phyloP scores from a whole-genome alignment of 2,888 invertebrate genomes.

The Cactoblastis cactorum region DNA sequence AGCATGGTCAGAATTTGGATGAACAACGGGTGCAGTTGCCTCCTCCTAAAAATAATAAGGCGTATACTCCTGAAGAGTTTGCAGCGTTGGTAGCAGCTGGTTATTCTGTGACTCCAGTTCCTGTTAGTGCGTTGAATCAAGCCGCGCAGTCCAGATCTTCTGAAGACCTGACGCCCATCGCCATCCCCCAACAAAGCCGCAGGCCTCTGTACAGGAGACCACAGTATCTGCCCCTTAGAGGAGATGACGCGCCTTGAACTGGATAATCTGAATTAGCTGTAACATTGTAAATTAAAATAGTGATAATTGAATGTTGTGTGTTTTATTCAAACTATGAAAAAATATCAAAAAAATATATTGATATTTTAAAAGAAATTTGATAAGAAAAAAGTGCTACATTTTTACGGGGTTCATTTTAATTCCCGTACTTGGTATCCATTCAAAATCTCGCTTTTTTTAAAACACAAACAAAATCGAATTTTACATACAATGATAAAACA shows the following conservation, averaged over 20 bases:
- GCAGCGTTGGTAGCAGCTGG: constrained; percentile 71
- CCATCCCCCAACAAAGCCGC: constrained; percentile 34
- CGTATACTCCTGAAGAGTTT: constrained; percentile 74
- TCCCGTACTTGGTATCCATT: too few relatives aligned
- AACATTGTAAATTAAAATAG: constrained; percentile 54
- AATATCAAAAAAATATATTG: too few relatives aligned
- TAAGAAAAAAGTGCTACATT: too few relatives aligned
- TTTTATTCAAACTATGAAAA: constrained; percentile 23
- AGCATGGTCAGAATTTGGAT: constrained; percentile 54
- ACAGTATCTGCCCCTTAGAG: constrained; percentile 66
- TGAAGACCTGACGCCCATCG: constrained; percentile 37
- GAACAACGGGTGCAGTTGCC: constrained; percentile 65
- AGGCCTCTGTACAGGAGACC: constrained; percentile 49
- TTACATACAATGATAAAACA: too few relatives aligned
- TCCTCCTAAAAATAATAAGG: constrained; percentile 71
- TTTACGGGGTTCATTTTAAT: too few relatives aligned
- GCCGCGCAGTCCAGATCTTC: constrained; percentile 62
- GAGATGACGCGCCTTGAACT: constrained; percentile 68
- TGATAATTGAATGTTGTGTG: constrained; percentile 39
- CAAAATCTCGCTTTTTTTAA: too few relatives aligned
- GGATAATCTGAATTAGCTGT: constrained; percentile 53
- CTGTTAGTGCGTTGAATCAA: constrained; percentile 53
- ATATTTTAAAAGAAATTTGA: not conserved
- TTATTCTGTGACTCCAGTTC: constrained; percentile 72
- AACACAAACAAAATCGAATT: not conserved